phyloP scores from a whole-genome alignment of 2,797 vertebrate species.

The Bucorvus abyssinicus region DNA sequence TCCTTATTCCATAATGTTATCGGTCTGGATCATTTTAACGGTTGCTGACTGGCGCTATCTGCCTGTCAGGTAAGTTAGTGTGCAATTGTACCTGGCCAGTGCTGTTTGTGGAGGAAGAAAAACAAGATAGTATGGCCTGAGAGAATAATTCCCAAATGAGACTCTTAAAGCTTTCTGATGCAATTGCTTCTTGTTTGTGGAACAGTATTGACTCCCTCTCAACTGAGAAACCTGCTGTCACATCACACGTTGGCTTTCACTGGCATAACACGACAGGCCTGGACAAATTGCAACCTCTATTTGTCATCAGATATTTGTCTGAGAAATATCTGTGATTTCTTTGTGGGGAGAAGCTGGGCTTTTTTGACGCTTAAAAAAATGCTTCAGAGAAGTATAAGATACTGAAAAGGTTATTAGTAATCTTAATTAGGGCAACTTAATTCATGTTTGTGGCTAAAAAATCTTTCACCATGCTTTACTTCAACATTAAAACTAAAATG shows the following conservation, averaged over 20 bases:
- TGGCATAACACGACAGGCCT: background rate
- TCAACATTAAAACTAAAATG: background rate
- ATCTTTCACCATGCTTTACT: background rate
- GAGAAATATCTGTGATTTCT: background rate
- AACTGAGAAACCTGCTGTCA: background rate
- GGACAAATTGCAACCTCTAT: background rate
- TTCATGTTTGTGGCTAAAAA: background rate
- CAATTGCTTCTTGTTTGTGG: background rate
- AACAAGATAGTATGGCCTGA: background rate
- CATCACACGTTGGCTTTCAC: background rate
- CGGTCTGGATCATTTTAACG: background rate
- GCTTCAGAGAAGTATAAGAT: background rate
- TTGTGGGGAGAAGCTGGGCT: background rate
- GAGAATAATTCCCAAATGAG: slow-evolving; percentile 1
- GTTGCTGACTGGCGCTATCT: background rate
- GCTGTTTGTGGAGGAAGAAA: background rate
- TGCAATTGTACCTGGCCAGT: background rate
- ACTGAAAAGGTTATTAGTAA: background rate
- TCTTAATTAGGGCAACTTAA: background rate
- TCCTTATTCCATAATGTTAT: background rate
- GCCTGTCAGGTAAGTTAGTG: background rate
- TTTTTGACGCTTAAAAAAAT: background rate
- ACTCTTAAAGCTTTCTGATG: background rate
- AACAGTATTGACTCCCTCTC: slow-evolving; percentile 1
- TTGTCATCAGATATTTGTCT: background rate